Evolutionary conservation across 1,140 invertebrate genomes (phyloP).

Genomic region (Apis cerana): DNA sequence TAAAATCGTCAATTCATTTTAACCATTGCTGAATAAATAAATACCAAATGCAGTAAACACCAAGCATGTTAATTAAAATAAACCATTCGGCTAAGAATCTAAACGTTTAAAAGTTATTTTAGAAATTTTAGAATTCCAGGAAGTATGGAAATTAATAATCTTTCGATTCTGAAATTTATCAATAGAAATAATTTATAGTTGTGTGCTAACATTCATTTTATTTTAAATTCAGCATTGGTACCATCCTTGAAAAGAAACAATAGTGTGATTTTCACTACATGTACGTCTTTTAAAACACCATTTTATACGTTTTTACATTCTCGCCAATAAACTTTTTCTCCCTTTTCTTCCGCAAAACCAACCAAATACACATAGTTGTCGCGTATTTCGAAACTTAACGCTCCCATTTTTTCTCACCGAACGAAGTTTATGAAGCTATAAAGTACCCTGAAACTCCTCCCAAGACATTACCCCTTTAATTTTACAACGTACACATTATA

Average conservation of each 20-base stretch:
- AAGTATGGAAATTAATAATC: not conserved
- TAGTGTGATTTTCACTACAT: not conserved
- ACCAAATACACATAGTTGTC: not conserved
- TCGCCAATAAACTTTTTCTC: not conserved
- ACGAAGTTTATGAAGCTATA: constrained; percentile 31
- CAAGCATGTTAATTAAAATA: too few relatives aligned
- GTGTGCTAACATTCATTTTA: not conserved
- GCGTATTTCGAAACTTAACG: not conserved
- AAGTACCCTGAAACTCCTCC: not conserved
- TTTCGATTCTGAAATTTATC: not conserved
- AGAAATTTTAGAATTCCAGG: not conserved
- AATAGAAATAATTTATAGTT: not conserved
- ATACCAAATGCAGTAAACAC: too few relatives aligned
- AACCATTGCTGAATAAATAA: too few relatives aligned
- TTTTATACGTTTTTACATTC: not conserved
- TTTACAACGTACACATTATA: constrained; percentile 20
- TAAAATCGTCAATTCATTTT: too few relatives aligned
- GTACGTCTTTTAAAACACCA: not conserved
- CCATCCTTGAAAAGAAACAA: not conserved
- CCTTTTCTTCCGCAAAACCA: too few relatives aligned
- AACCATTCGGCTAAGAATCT: not conserved
- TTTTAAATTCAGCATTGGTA: not conserved
- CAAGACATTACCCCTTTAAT: constrained; percentile 1
- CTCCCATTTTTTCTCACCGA: not conserved
- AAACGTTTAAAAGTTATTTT: too few relatives aligned